Evolutionary conservation across 2,797 vertebrate genomes (phyloP), one percentile per base, ranked within the genome.

Genomic region (Sylvia borin): DNA sequence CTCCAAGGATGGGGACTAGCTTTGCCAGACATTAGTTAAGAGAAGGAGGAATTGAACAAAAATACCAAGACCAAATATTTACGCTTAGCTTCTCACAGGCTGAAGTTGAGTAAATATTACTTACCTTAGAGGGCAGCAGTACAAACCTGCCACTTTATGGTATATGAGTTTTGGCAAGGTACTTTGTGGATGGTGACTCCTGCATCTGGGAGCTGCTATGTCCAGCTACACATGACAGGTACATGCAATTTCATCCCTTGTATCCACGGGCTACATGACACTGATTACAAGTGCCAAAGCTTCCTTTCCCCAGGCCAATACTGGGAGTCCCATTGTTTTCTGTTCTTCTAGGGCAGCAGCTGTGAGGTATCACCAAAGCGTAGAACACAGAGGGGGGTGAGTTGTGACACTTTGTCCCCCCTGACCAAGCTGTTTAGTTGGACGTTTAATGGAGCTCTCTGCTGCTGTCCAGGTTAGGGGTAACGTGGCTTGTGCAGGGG

Each of bases 321-420:
- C 7, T 58, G 36, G 9, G 10, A 77, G 32, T 66, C 17, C 17
- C 13, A 4, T 47, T 57, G 34, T 73, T 55, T 85, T 71, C 53
- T 80, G 20, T 21, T 78, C 48, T 55, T 53, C 38, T 22, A 54
- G 38, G 73, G 51, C 26, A 70, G 32, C 10, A 40, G 58, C 55
- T 88, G 27, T 38, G 48, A 36, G 38, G 22, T 38, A 27, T 61
- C 43, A 68, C 42, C 47, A 66, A 80, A 80, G 38, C 31, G 26
- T 0, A 40, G 42, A 71, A 58, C 34, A 19, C 0, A 53, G 16
- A 53, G 16, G 10, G 22, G 21, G 6, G 38, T 22, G 16, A n/a
- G 7, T 43, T 27, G 31, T 36, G 50, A 83, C n/a, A 16, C 27
- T 85, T 83, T 77, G 5, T 72, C 66, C 53, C 75, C 61, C 57